Evolutionary conservation across 2,888 invertebrate genomes (phyloP).

Genomic region (Eupithecia subfuscata): DNA sequence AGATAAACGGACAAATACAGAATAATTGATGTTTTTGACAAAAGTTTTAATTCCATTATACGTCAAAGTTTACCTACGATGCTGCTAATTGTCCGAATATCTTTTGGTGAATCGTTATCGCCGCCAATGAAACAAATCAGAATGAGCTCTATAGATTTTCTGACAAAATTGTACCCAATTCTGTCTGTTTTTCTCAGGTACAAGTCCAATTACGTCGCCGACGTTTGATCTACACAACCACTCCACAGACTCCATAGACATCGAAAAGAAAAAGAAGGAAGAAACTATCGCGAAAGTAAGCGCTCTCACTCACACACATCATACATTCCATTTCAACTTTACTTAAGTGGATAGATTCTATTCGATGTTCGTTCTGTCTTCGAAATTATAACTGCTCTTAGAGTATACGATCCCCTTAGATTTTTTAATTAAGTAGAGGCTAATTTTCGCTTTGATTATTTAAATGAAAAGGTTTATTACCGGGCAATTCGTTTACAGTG

Average conservation of each 20-base stretch:
- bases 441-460: slow-evolving; percentile 31
- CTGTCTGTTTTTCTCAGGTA: slow-evolving; percentile 67
- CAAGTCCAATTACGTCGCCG: slow-evolving; percentile 91
- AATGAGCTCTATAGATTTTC: background rate
- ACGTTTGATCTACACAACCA: slow-evolving; percentile 88
- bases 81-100: background rate
- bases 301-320: slow-evolving; percentile 45
- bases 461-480: slow-evolving; percentile 38
- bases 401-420: slow-evolving; percentile 46
- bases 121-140: no score
- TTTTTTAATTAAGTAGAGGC: slow-evolving; percentile 32
- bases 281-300: slow-evolving; percentile 83
- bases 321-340: slow-evolving; percentile 58
- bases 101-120: background rate
- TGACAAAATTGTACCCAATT: slow-evolving; percentile 10
- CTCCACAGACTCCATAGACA: slow-evolving; percentile 90
- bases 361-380: slow-evolving; percentile 48
- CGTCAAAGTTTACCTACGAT: background rate
- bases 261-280: slow-evolving; percentile 87
- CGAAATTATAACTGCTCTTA: slow-evolving; percentile 55
- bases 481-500: slow-evolving; percentile 42
- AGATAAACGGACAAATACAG: no score
- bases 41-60: background rate
- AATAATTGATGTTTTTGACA: background rate
- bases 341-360: slow-evolving; percentile 61